Evolutionary conservation across 2,113 vertebrate genomes (phyloP), one percentile per base, ranked within the genome.

Genomic region (Acanthochromis polyacanthus): DNA sequence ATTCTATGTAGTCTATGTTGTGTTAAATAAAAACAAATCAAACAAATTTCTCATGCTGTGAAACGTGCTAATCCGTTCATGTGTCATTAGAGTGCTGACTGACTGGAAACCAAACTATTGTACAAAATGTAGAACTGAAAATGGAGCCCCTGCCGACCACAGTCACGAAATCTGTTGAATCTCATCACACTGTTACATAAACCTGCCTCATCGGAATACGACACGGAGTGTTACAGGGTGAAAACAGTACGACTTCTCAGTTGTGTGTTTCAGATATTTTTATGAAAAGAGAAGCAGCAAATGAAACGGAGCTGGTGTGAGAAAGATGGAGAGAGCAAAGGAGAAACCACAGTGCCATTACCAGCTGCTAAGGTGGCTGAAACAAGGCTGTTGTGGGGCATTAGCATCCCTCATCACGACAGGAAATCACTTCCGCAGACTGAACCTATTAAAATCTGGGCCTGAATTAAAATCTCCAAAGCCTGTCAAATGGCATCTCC

Each of bases 381-480:
- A 82, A 91, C 71, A 73, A 79, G 84, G 74, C 81, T 68, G 74
- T 32, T 23, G 71, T 19, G 0, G 48, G n/a, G 75, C 75, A 84
- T 88, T 75, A 87, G 79, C 89, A 77, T 88, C 81, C 61, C 58
- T 89, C 85, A 88, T 68, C 68, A 45, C 60, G 82, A 91, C 88
- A 87, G 85, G 74, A 89, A 88, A 91, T 90, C 89, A 56, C 79
- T 89, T 64, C 53, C 14, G 4, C 40, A 5, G 82, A 81, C 81
- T 67, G 61, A 71, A 75, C 75, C 82, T 82, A 85, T 90, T 91
- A 83, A 88, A 87, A 89, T 79, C 70, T 62, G 73, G 51, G 76
- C 71, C 71, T 52, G 86, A 87, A 89, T 88, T 85, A 86, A 91
- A 91, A 89, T 70, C 74, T 83, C 77, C 20, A 71, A 85, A 84